Percentiles rank a stretch among this genome's conserved stretches.
phyloP scores from a whole-genome alignment of 2,797 vertebrate genomes.

The Gallirallus australis region DNA sequence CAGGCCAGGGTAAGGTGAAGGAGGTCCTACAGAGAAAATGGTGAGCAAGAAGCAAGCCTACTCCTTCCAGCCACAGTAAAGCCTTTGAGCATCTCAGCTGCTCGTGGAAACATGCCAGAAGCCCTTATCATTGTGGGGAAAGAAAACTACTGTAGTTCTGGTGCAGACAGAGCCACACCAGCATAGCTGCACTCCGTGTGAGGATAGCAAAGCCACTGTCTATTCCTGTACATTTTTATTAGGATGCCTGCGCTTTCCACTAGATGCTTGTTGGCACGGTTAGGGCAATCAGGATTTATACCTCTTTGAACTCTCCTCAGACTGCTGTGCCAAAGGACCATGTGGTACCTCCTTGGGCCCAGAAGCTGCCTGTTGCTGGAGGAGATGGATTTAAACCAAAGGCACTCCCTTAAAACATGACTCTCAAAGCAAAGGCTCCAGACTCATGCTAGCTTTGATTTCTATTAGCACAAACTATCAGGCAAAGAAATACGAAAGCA shows the following conservation, averaged over 20 bases:
- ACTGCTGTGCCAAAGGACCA: background rate
- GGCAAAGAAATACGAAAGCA: background rate
- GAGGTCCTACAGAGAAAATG: background rate
- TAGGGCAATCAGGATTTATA: background rate
- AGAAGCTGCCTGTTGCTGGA: background rate
- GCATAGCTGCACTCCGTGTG: background rate
- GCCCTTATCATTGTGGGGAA: background rate
- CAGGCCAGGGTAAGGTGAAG: background rate
- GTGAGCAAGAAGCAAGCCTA: background rate
- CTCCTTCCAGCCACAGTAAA: background rate
- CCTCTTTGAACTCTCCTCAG: background rate
- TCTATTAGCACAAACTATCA: background rate
- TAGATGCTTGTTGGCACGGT: background rate
- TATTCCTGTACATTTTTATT: background rate
- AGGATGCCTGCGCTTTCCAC: background rate
- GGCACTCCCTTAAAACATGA: background rate
- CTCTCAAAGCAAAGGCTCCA: background rate
- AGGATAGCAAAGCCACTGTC: background rate
- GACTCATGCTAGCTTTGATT: background rate
- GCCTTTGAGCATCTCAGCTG: slow-evolving; percentile 6
- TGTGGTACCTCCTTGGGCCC: background rate
- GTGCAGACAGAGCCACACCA: background rate
- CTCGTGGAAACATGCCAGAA: slow-evolving; percentile 1
- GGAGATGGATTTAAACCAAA: slow-evolving; percentile 1
- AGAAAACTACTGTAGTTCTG: background rate